Base-by-base conservation (phyloP, 2,797 vertebrate genomes). In the Neoniphon sammara region DNA sequence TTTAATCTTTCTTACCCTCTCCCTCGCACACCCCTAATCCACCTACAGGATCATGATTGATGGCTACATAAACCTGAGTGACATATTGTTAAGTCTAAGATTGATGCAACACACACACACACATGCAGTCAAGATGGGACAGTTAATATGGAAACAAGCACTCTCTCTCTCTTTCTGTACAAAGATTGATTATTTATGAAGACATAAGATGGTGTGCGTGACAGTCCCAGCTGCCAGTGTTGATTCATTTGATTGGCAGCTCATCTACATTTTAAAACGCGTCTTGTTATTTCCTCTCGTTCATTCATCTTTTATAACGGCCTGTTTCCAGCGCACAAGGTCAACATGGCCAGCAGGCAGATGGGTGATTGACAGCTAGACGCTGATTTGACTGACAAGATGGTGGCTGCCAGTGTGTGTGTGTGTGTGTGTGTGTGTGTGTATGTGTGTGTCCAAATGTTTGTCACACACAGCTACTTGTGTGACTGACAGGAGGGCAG, bases 61-160 rank as follows among this genome's bases (percentile, higher is more conserved):
- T 55, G 0, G 53, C 66, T 77, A 71, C 82, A 81, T 73, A 71
- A 60, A 44, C n/a, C 63, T 39, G 56, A 78, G 59, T 64, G 80
- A 82, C 64, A 6, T 23, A 66, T 66, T 20, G 68, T 46, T 77
- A 23, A 70, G 23, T 27, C 49, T 66, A 31, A 69, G 65, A 82
- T 59, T 20, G 57, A 87, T 75, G 73, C n/a, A 54, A 12, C 54
- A 50, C 39, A 0, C 18, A 18, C 18, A 49, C 20, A 57, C 54
- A 23, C 59, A 52, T 18, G 20, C 49, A 52, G 14, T 17, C n/a
- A n/a, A n/a, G n/a, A n/a, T n/a, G n/a, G n/a, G n/a, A n/a, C n/a
- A n/a, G n/a, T n/a, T n/a, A n/a, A n/a, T n/a, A n/a, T n/a, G n/a
- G n/a, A n/a, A n/a, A n/a, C n/a, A n/a, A n/a, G n/a, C n/a, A n/a